phyloP scores from a whole-genome alignment of 2,888 invertebrate genomes.

The Drosophila algonquin region DNA sequence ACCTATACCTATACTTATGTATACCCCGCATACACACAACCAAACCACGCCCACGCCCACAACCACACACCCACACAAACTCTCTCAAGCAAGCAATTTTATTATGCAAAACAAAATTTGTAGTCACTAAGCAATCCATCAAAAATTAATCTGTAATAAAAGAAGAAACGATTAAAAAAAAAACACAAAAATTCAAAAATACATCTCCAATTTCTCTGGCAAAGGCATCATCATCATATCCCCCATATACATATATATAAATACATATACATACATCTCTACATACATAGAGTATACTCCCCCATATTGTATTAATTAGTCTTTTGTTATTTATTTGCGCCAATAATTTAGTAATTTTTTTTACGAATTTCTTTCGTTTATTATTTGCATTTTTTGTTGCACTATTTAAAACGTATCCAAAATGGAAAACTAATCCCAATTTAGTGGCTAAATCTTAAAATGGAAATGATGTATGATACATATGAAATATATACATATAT shows the following conservation, averaged over 20 bases:
- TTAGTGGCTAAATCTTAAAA: constrained; percentile 70
- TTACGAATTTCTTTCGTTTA: constrained; percentile 12
- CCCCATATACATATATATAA: background rate
- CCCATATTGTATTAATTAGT: constrained; percentile 44
- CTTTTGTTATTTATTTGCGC: constrained; percentile 51
- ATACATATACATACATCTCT: constrained; percentile 25
- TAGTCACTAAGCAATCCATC: constrained; percentile 25
- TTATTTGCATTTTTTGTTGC: constrained; percentile 4
- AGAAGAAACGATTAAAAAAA: constrained; percentile 8
- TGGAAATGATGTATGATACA: constrained; percentile 74
- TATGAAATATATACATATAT: constrained; percentile 70
- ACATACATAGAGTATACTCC: constrained; percentile 26
- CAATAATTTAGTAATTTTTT: constrained; percentile 38
- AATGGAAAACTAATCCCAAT: constrained; percentile 51
- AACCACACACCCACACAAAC: constrained; percentile 14
- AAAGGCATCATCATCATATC: constrained; percentile 34
- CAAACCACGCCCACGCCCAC: constrained; percentile 11
- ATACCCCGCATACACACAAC: background rate
- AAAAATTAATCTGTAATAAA: constrained; percentile 45
- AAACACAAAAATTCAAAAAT: constrained; percentile 3
- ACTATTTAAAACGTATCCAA: constrained; percentile 32
- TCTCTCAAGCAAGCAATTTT: constrained; percentile 70
- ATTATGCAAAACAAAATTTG: constrained; percentile 53
- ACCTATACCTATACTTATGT: background rate
- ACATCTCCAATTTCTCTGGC: constrained; percentile 23